Percentiles rank a stretch among this genome's conserved stretches.
Evolutionary conservation across 2,797 vertebrate genomes (phyloP).

Genomic region (Hoplostethus mediterraneus): DNA sequence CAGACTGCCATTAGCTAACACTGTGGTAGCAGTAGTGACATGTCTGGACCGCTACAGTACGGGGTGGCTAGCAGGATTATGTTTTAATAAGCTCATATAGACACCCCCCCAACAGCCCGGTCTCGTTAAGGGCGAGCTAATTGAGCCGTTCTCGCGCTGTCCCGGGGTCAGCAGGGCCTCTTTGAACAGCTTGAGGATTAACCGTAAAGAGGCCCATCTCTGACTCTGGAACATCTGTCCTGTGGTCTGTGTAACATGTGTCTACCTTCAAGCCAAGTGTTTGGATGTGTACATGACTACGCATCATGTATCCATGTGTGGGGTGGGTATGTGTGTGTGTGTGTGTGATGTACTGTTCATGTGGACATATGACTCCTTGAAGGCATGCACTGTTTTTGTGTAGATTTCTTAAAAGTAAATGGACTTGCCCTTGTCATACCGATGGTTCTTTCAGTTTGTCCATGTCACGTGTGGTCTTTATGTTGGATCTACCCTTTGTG

Average conservation of each 20-base stretch:
- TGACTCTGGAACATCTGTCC: constrained; percentile 73
- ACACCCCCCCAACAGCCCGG: constrained; percentile 70
- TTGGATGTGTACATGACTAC: constrained; percentile 32
- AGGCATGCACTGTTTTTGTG: too few relatives aligned
- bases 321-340: constrained; percentile 9
- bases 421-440: background rate
- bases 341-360: background rate
- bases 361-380: too few relatives aligned
- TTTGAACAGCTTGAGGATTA: constrained; percentile 69
- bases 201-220: constrained; percentile 66
- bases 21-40: constrained; percentile 37
- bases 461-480: constrained; percentile 25
- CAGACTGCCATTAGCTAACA: constrained; percentile 35
- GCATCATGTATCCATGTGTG: constrained; percentile 26
- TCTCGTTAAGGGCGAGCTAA: constrained; percentile 77
- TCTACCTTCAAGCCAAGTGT: constrained; percentile 48
- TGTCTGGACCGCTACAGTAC: constrained; percentile 65
- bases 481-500: constrained; percentile 3
- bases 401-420: too few relatives aligned
- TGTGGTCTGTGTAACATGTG: constrained; percentile 67
- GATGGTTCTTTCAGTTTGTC: background rate
- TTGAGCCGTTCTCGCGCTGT: constrained; percentile 66
- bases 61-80: constrained; percentile 70
- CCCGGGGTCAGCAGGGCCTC: constrained; percentile 65
- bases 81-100: constrained; percentile 83